A percentile compares a stretch with the other conserved stretches of the same genome.
phyloP scores from a whole-genome alignment of 2,797 vertebrate species.

The Myotis daubentonii region DNA sequence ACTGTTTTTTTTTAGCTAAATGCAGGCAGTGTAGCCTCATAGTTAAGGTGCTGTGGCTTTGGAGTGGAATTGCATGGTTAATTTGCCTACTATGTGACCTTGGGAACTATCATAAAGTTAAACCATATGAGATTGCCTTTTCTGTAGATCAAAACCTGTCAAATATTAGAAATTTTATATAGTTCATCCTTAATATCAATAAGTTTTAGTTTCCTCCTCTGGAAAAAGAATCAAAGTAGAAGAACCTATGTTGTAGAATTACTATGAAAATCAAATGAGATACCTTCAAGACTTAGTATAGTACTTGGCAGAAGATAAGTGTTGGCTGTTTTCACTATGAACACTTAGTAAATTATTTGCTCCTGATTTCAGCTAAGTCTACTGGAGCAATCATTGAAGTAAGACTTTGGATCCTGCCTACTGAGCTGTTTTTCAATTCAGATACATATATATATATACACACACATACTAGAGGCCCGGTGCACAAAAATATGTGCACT shows the following conservation, averaged over 20 bases:
- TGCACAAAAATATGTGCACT: no score
- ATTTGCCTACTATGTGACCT: background rate
- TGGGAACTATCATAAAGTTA: background rate
- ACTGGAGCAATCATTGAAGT: background rate
- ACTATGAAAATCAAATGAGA: slow-evolving; percentile 28
- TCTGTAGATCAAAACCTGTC: background rate
- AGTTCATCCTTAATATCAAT: background rate
- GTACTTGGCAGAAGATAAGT: background rate
- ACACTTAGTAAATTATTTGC: background rate
- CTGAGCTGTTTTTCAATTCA: background rate
- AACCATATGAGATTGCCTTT: background rate
- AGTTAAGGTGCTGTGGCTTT: background rate
- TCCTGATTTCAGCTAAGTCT: background rate
- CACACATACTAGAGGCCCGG: no score
- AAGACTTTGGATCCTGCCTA: background rate
- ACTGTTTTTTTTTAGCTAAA: background rate
- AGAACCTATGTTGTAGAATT: background rate
- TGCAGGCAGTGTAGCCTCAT: background rate
- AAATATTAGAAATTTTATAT: background rate
- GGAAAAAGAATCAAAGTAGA: background rate
- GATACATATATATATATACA: background rate
- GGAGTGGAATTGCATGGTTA: background rate
- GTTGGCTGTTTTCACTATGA: background rate
- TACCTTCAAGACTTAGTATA: background rate
- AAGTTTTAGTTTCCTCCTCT: background rate